Base-by-base conservation (phyloP, 2,797 vertebrate species). In the Poecilia wingei region DNA sequence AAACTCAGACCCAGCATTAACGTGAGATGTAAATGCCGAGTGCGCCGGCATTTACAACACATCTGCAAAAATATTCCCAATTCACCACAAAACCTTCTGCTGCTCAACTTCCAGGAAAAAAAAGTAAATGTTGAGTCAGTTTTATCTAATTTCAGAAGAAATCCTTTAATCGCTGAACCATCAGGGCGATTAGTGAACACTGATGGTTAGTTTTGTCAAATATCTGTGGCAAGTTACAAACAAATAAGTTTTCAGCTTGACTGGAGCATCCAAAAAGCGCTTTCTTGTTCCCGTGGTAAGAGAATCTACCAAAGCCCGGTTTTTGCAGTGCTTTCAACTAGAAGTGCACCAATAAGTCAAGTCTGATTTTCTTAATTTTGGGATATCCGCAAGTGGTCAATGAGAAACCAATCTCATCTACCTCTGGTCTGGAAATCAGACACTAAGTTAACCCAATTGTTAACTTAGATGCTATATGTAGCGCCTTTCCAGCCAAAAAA, bases 1-100 rank as follows among this genome's bases (percentile, higher is more conserved):
- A 8, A 1, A 55, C 53, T 45, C 16, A 46, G 70, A 61, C 53
- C 81, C 46, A 8, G 72, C 78, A 75, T 75, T 72, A 80, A 86
- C 80, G 78, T 0, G 9, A 79, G 79, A 41, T 6, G 39, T 41
- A 41, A 41, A 41, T 41, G 72, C 51, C 66, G 59, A 87, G 81
- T 39, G 33, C 39, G 20, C 43, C 22, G 39, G 53, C 71, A 51
- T 33, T 61, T 16, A 75, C 80, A 77, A 82, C 51, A 36, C 36
- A n/a, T 3, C 6, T 14, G n/a, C 59, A 59, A 79, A 82, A 79
- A 82, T 73, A 73, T 33, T 57, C 57, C 43, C 39, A 64, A 74
- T n/a, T 72, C 14, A 20, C 36, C 10, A 28, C 3, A 77, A 73
- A 85, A 72, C 68, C 47, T 46, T n/a, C 0, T 57, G 1, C 33